These are phyloP conservation scores for Orthosia gracilis DNA, from an alignment of 2,888 invertebrate species.

Conservation along the genomic window DNA sequence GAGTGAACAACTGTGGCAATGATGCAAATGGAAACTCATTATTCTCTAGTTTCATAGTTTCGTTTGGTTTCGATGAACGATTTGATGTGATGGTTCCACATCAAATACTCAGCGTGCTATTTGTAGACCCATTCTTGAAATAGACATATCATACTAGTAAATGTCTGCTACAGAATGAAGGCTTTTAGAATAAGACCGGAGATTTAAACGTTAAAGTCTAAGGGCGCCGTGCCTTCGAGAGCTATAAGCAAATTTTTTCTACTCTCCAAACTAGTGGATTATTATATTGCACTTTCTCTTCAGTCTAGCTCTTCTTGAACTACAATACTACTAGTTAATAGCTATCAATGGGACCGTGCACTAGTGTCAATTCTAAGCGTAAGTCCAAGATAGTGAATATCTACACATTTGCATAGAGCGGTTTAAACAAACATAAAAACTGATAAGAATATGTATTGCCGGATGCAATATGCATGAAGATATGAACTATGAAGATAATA, in stretches of 20 bases:
- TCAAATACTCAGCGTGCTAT: slow-evolving; percentile 21
- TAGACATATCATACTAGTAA: not conserved
- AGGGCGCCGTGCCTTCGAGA: too few relatives aligned
- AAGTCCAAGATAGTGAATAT: slow-evolving; percentile 14
- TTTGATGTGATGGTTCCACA: too few relatives aligned
- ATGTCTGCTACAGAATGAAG: not conserved
- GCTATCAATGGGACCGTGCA: too few relatives aligned
- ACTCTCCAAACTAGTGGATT: too few relatives aligned
- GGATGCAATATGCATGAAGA: slow-evolving; percentile 36
- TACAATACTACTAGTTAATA: too few relatives aligned
- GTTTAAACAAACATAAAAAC: slow-evolving; percentile 28
- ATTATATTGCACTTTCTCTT: too few relatives aligned
- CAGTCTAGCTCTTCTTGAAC: too few relatives aligned
- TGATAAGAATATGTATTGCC: slow-evolving; percentile 44
- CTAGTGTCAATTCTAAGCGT: not conserved
- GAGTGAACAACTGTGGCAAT: slow-evolving; percentile 32
- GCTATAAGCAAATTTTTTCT: too few relatives aligned
- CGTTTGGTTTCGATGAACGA: slow-evolving; percentile 8
- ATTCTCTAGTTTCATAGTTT: slow-evolving; percentile 11
- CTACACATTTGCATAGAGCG: slow-evolving; percentile 34
- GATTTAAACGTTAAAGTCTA: not conserved
- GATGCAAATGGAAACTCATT: slow-evolving; percentile 45
- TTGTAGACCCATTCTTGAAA: slow-evolving; percentile 9
- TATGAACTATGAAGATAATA: slow-evolving; percentile 31
- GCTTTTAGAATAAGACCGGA: not conserved